Evolutionary conservation across 2,797 vertebrate species (phyloP), one percentile per base, ranked within the genome.

Genomic region (Geotrypetes seraphini): DNA sequence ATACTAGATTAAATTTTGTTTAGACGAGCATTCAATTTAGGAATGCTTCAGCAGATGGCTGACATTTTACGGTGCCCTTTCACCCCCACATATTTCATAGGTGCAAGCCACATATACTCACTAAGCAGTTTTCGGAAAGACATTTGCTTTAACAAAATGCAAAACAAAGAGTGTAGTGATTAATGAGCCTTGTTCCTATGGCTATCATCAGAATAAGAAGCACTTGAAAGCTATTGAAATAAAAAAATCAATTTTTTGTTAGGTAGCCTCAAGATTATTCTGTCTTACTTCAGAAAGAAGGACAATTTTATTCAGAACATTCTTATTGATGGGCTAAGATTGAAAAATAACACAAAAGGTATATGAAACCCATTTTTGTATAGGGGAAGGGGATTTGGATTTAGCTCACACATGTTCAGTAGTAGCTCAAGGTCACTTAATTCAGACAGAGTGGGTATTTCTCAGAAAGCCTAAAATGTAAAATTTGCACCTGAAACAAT

Each of bases 161-260:
- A n/a, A n/a, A n/a, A n/a, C n/a, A n/a, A n/a, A n/a, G n/a, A n/a
- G n/a, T 16, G 29, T 29, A 20, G 31, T 31, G 16, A 42, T 33
- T 17, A 23, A 25, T 28, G 16, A 28, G 5, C 9, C 12, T 7
- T 12, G 14, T 31, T 26, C 34, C 28, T 29, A 30, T 24, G 11
- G 19, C 16, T 24, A 28, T 15, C 4, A 20, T 26, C 22, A 13
- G 26, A 15, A 15, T 6, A 11, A 20, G 22, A 21, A 33, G 31
- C 25, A 23, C 28, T 49, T 31, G 38, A 39, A 12, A 33, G 17
- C 32, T 33, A 25, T 29, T 25, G 30, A 43, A 50, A 43, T 50
- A 43, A 27, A 33, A 35, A 37, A 42, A 41, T 28, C 21, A 36
- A 43, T 42, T 41, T 48, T 43, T 33, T 25, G 43, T 40, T 32